Percentiles rank a stretch among this genome's conserved stretches.
Conservation (phyloP, 2,797 vertebrate species). For the Tokudaia muenninki region DNA sequence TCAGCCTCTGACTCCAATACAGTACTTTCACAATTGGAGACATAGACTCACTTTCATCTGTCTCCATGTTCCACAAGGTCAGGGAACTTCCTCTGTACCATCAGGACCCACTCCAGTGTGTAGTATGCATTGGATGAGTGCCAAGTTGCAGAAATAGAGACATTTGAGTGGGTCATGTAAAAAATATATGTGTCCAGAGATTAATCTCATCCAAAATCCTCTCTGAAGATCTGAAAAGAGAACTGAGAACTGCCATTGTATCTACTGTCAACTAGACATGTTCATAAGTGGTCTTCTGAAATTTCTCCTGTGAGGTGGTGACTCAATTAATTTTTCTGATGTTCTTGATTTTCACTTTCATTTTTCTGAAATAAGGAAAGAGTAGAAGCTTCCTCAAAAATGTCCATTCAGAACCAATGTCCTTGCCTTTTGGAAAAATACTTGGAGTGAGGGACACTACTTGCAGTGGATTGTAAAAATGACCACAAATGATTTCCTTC, state of each 20-base stretch:
- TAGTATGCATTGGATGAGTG: background rate
- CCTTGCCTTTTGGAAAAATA: background rate
- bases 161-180: conserved; percentile 18
- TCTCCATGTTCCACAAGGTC: background rate
- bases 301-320: background rate
- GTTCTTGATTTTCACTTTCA: conserved; percentile 1
- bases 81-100: background rate
- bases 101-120: background rate
- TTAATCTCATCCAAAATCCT: conserved; percentile 32
- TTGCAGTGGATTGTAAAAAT: background rate
- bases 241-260: conserved; percentile 19
- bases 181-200: conserved; percentile 34
- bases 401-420: background rate
- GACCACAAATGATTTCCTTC: background rate
- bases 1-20: background rate
- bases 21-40: background rate
- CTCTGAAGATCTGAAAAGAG: conserved; percentile 34
- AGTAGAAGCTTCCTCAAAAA: conserved; percentile 17
- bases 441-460: conserved; percentile 8
- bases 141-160: conserved; percentile 56
- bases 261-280: background rate
- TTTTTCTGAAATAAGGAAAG: conserved; percentile 47
- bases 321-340: conserved; percentile 12
- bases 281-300: conserved; percentile 44
- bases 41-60: background rate